Evolutionary conservation across 2,888 invertebrate species (phyloP).

Genomic region (Eudasyphora cyanicolor): DNA sequence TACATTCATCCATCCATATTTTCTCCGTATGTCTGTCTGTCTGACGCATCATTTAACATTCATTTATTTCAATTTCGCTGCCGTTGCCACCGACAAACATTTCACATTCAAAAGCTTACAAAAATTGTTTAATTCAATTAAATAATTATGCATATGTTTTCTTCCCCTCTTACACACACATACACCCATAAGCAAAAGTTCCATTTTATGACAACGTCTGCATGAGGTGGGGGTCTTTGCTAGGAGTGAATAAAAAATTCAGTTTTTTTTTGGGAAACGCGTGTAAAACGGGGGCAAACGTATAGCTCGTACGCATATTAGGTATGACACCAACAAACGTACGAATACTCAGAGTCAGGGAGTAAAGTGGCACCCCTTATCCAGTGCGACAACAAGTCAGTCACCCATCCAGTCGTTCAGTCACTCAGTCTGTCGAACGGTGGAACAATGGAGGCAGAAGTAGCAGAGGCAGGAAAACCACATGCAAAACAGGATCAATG

Average conservation of each 20-base stretch:
- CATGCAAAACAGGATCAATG: conserved; percentile 36
- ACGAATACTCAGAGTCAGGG: background rate
- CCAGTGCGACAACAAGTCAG: background rate
- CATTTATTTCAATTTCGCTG: conserved; percentile 58
- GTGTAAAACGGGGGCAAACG: background rate
- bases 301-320: background rate
- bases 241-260: background rate
- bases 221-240: background rate
- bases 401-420: background rate
- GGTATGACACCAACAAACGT: conserved; percentile 8
- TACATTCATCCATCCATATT: conserved; percentile 22
- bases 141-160: conserved; percentile 68
- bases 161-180: too few species aligned
- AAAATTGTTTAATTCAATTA: conserved; percentile 73
- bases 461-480: background rate
- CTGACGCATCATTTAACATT: conserved; percentile 64
- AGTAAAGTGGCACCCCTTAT: background rate
- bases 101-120: conserved; percentile 58
- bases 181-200: background rate
- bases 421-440: background rate
- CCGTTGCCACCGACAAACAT: conserved; percentile 57
- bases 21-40: background rate
- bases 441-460: background rate
- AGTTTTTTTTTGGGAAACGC: background rate
- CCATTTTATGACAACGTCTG: conserved; percentile 32